Evolutionary conservation across 1,140 invertebrate genomes (phyloP).

Genomic region (Lethrus apterus): DNA sequence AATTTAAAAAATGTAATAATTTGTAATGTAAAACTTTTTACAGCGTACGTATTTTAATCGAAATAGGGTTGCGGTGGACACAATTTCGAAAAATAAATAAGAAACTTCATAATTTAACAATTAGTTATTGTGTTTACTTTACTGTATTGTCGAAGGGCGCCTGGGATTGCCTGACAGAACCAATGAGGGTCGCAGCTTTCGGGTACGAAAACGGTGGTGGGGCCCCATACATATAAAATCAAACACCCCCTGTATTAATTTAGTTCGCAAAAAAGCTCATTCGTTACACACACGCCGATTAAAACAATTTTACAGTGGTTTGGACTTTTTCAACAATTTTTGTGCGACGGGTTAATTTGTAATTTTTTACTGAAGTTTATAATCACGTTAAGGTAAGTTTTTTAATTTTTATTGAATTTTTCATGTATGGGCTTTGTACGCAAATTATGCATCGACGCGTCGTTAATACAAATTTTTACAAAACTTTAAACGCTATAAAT

Average conservation of each 20-base stretch:
- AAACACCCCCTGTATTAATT: conserved; percentile 15
- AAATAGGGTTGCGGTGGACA: not conserved
- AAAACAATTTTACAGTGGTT: not conserved
- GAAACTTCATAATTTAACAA: conserved; percentile 16
- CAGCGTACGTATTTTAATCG: not conserved
- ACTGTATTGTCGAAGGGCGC: conserved; percentile 19
- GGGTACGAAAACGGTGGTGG: conserved; percentile 14
- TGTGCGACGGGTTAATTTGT: conserved; percentile 7
- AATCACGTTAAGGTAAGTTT: not conserved
- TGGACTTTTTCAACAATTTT: not conserved
- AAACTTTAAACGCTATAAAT: too few relatives aligned
- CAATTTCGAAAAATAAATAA: conserved; percentile 2
- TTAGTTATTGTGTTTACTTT: conserved; percentile 18
- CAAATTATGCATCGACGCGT: not conserved
- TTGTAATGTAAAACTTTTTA: too few relatives aligned
- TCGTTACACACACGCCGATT: not conserved
- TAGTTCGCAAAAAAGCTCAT: conserved; percentile 13
- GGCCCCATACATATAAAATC: conserved; percentile 20
- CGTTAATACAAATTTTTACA: too few relatives aligned
- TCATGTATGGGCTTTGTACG: not conserved
- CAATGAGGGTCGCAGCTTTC: conserved; percentile 20
- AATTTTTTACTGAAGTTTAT: not conserved
- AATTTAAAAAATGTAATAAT: too few relatives aligned
- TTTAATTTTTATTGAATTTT: not conserved
- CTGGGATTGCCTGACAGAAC: conserved; percentile 17